These are phyloP conservation scores for Hirtodrosophila alboralis DNA, from an alignment of 2,888 invertebrate genomes.

Conservation along the genomic window DNA sequence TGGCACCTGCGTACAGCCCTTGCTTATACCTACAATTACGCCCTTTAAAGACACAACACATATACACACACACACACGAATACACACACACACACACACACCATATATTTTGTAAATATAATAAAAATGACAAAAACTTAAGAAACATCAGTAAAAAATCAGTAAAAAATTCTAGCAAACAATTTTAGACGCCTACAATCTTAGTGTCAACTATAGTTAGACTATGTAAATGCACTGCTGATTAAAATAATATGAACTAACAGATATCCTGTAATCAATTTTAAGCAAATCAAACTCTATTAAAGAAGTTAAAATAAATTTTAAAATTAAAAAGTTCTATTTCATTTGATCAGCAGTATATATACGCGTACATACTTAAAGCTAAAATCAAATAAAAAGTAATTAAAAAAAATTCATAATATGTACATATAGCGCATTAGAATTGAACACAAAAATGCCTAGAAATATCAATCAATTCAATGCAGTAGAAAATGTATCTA, in stretches of 20 bases:
- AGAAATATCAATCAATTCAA: slow-evolving; percentile 51
- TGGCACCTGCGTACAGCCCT: slow-evolving; percentile 31
- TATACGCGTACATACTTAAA: slow-evolving; percentile 22
- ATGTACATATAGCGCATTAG: slow-evolving; percentile 57
- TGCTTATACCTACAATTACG: slow-evolving; percentile 36
- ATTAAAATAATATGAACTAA: slow-evolving; percentile 5
- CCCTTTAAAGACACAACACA: slow-evolving; percentile 32
- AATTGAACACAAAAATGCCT: slow-evolving; percentile 53
- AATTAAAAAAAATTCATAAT: slow-evolving; percentile 33
- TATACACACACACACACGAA: slow-evolving; percentile 25
- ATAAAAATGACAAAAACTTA: slow-evolving; percentile 28
- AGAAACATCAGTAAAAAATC: slow-evolving; percentile 63
- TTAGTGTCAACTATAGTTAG: slow-evolving; percentile 51
- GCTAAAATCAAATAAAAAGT: slow-evolving; percentile 23
- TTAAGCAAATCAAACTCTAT: not conserved
- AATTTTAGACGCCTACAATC: slow-evolving; percentile 49
- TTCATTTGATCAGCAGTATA: slow-evolving; percentile 28
- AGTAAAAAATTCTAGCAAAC: slow-evolving; percentile 60
- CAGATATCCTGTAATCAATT: slow-evolving; percentile 2
- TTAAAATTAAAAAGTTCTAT: not conserved
- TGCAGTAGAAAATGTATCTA: slow-evolving; percentile 28
- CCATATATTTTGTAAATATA: slow-evolving; percentile 61
- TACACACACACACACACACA: slow-evolving; percentile 33
- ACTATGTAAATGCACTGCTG: slow-evolving; percentile 43
- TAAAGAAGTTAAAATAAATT: too few species aligned